These are phyloP conservation scores for Symphodus melops DNA, from an alignment of 2,113 vertebrate species.

Conservation along the genomic window DNA sequence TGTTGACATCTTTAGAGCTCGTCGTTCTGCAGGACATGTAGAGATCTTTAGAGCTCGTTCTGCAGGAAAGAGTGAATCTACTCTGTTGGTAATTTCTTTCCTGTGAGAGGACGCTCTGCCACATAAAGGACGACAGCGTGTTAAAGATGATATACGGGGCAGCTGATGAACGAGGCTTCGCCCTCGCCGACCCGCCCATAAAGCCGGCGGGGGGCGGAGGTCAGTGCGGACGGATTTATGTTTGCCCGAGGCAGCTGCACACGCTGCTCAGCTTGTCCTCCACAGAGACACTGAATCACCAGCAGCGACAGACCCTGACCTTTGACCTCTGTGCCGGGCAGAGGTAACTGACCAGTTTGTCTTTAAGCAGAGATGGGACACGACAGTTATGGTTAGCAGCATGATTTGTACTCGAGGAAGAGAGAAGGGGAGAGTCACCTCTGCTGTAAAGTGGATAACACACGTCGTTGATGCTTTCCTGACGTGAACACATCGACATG, in stretches of 20 bases:
- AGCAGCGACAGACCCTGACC: conserved; percentile 40
- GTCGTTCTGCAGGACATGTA: not conserved
- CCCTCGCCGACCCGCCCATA: conserved; percentile 40
- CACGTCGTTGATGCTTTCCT: not conserved
- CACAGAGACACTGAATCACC: conserved; percentile 36
- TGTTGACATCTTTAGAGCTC: no score
- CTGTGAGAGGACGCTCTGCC: conserved; percentile 21
- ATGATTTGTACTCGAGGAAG: not conserved
- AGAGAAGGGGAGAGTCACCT: not conserved
- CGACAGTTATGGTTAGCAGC: conserved; percentile 3
- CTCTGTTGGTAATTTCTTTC: conserved; percentile 18
- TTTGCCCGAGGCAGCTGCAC: not conserved
- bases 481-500: not conserved
- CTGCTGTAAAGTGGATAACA: not conserved
- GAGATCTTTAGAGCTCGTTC: not conserved
- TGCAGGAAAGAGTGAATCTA: not conserved
- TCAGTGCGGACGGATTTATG: conserved; percentile 60
- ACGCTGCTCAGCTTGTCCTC: not conserved
- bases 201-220: conserved; percentile 40
- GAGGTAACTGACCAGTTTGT: conserved; percentile 7
- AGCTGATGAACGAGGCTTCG: conserved; percentile 44
- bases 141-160: conserved; percentile 44
- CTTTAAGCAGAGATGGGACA: conserved; percentile 2
- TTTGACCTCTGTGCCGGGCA: conserved; percentile 32
- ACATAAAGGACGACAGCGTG: conserved; percentile 8